Base-by-base conservation (phyloP, 2,888 invertebrate genomes). In the Drosophila nigricruria region DNA sequence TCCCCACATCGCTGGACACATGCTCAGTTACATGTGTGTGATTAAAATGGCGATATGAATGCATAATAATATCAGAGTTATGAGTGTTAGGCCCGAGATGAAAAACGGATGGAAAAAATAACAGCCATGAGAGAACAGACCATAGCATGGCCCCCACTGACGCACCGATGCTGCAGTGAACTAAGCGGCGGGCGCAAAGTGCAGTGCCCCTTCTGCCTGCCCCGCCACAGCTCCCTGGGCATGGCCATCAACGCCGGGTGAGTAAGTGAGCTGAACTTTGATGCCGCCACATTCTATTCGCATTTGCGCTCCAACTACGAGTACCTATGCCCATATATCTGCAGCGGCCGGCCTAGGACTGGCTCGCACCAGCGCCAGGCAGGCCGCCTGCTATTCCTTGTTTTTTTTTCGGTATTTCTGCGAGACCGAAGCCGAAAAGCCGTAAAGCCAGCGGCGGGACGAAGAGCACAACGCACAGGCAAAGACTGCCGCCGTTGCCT, bases 261-360 rank as follows among this genome's bases (percentile, higher is more conserved):
- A 85, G 88, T 85, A 89, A 85, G 89, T 88, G 82, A 88, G 81
- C 86, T 89, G 87, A 87, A 90, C 87, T 90, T 86, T 87, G 87
- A 90, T 87, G 90, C 89, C 83, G 90, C 81, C 88, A 87, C 86
- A 87, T 89, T 89, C 86, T 88, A 89, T 89, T 89, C 90, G 82
- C 86, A 86, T 86, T 86, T 86, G 81, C 64, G 75, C 71, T 78
- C 70, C 81, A 78, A 78, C 80, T 86, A 77, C 83, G 81, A 87
- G 90, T 89, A 89, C 90, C 90, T 85, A 78, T 84, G 73, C 69
- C 72, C 88, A 85, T 87, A 89, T 88, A 89, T 87, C 79, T 85
- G 60, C 64, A 61, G 61, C 73, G 85, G 79, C 70, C 70, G 80
- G 82, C 77, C 87, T 74, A 80, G 62, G 62, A 63, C 70, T 74